Percentiles rank a stretch among this genome's conserved stretches.
Conservation (phyloP, 2,797 vertebrate genomes). For the Coracias cyanogaster region DNA sequence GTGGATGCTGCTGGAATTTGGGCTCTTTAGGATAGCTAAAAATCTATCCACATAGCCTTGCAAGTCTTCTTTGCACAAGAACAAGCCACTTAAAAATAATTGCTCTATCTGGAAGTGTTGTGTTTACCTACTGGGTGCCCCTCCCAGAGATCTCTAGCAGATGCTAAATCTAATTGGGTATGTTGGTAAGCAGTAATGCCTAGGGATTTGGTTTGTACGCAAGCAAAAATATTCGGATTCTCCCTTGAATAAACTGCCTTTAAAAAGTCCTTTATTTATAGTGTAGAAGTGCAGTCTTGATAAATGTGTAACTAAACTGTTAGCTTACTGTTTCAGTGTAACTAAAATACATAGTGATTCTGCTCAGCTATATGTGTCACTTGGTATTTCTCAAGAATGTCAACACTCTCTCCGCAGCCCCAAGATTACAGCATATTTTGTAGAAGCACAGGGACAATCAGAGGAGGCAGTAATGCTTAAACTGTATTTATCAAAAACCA, state of each 20-base stretch:
- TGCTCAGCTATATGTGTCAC: neutral
- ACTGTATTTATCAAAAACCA: neutral
- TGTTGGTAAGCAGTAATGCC: neutral
- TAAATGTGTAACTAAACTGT: neutral
- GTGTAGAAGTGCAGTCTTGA: neutral
- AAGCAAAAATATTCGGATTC: neutral
- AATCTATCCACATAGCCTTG: neutral
- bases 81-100: slow-evolving; percentile 10
- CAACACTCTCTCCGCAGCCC: neutral
- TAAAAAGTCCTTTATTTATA: neutral
- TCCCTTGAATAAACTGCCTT: neutral
- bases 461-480: neutral
- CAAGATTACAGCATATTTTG: neutral
- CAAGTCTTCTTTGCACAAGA: neutral
- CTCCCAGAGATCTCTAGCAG: neutral
- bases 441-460: neutral
- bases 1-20: neutral
- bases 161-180: neutral
- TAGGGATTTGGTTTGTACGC: neutral
- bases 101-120: neutral
- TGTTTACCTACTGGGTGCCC: neutral
- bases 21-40: neutral
- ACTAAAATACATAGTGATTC: neutral
- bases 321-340: neutral
- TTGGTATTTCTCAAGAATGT: neutral